Percentiles rank a stretch among this genome's conserved stretches.
These are phyloP conservation scores for Mastomys coucha DNA, from an alignment of 2,113 vertebrate species.

Conservation along the genomic window DNA sequence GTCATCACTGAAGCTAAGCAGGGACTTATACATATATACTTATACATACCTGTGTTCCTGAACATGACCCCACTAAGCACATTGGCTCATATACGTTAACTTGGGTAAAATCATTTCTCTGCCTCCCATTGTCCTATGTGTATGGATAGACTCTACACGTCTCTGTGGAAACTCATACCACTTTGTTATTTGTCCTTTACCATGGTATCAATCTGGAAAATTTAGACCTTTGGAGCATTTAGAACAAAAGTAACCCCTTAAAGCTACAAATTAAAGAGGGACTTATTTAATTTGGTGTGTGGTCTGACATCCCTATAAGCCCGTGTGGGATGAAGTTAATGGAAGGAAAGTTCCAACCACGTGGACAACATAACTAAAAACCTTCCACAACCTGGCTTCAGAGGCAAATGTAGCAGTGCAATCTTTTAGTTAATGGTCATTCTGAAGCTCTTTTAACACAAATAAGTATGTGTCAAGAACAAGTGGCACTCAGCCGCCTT, in stretches of 20 bases:
- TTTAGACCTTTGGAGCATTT: constrained; percentile 23
- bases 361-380: neutral
- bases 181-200: neutral
- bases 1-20: neutral
- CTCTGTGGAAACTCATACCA: neutral
- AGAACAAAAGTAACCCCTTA: neutral
- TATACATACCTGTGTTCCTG: neutral
- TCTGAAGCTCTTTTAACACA: neutral
- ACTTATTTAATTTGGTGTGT: neutral
- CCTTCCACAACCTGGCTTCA: too few relatives aligned
- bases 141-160: neutral
- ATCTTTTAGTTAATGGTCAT: neutral
- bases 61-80: neutral
- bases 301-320: neutral
- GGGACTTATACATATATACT: too few relatives aligned
- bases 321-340: neutral
- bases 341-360: neutral
- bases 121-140: neutral
- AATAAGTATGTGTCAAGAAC: constrained; percentile 9
- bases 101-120: neutral
- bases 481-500: neutral
- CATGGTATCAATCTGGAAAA: neutral
- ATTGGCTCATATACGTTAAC: neutral
- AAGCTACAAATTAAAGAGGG: neutral
- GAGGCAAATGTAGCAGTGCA: neutral